Evolutionary conservation across 2,797 vertebrate species (phyloP).

Genomic region (Dryobates pubescens): DNA sequence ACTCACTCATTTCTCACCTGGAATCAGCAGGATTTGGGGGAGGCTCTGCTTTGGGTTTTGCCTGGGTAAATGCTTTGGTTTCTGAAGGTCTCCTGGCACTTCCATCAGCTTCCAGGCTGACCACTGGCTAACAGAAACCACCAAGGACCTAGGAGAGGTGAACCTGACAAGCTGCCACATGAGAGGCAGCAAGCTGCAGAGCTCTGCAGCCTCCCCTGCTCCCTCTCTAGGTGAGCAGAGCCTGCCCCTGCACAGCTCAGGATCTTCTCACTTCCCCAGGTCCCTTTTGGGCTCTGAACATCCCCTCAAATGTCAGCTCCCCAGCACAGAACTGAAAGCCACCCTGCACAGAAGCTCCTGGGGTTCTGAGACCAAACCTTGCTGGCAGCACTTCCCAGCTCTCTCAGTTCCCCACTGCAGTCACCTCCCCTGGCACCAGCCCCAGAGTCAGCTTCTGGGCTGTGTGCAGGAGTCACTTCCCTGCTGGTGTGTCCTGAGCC

Average conservation of each 20-base stretch:
- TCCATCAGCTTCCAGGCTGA: neutral
- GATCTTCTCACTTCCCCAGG: constrained; percentile 3
- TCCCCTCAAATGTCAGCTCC: neutral
- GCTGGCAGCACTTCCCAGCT: constrained; percentile 14
- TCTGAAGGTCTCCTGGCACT: neutral
- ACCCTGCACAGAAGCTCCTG: neutral
- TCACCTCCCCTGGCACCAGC: neutral
- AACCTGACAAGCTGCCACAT: neutral
- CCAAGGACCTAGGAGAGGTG: neutral
- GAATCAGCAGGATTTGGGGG: neutral
- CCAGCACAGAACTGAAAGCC: neutral
- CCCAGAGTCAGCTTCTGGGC: constrained; percentile 7
- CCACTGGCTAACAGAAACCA: neutral
- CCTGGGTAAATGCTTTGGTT: neutral
- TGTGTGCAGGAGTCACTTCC: constrained; percentile 23
- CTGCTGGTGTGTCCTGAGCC: neutral
- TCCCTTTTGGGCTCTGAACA: neutral
- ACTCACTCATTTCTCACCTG: neutral
- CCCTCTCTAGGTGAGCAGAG: neutral
- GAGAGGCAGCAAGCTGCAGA: neutral
- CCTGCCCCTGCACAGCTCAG: neutral
- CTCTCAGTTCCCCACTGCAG: constrained; percentile 24
- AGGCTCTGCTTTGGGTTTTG: neutral
- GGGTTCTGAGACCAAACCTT: neutral
- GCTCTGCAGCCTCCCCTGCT: neutral